Conservation (phyloP, 2,888 invertebrate genomes). For the Imbricaverruca yamaguchii region DNA sequence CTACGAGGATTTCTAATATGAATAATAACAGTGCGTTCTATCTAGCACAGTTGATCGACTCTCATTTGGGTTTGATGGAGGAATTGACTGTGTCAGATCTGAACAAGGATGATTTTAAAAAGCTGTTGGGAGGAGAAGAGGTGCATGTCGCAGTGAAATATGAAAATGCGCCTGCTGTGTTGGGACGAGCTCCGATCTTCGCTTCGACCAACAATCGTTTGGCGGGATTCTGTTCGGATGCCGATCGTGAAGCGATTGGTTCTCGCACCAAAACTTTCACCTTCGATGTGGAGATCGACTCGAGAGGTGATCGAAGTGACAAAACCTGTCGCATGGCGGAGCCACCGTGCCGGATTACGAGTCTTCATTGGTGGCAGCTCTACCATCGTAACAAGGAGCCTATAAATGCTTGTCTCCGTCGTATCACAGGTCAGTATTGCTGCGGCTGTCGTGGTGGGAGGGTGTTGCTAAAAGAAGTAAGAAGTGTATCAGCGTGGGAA, state of each 20-base stretch:
- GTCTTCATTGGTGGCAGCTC: neutral
- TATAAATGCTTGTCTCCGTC: neutral
- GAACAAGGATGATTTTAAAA: neutral
- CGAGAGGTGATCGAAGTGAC: neutral
- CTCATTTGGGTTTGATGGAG: neutral
- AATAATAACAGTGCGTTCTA: neutral
- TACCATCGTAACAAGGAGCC: neutral
- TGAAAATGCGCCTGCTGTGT: neutral
- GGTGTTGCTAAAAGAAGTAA: too few species aligned
- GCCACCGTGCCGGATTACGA: neutral
- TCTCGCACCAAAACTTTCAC: neutral
- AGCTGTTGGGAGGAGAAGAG: neutral
- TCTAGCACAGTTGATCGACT: neutral
- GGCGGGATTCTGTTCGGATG: neutral
- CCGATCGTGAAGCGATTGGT: neutral
- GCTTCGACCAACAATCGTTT: neutral
- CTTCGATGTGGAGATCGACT: neutral
- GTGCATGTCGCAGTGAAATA: neutral
- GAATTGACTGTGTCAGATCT: neutral
- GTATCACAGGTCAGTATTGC: neutral
- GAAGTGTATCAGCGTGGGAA: too few species aligned
- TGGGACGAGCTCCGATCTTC: neutral
- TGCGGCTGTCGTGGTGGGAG: too few species aligned
- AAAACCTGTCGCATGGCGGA: neutral
- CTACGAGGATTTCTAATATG: neutral